phyloP scores from a whole-genome alignment of 2,113 vertebrate genomes.

The Hippocampus comes region DNA sequence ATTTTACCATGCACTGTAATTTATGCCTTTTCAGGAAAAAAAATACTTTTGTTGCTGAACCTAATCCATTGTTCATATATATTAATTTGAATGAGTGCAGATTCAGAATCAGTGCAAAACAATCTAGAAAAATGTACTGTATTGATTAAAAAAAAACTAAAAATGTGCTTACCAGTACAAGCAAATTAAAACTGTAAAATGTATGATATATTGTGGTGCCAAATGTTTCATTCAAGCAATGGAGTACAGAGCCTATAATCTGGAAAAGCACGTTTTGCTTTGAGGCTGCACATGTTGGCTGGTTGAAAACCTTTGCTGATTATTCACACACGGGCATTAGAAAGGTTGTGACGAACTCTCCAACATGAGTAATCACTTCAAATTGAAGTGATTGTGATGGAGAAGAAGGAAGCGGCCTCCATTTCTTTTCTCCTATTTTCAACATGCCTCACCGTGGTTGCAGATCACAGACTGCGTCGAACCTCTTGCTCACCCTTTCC shows the following conservation, averaged over 20 bases:
- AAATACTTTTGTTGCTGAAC: too few species aligned
- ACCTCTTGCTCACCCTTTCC: not conserved
- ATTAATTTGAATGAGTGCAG: too few species aligned
- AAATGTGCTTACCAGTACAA: too few species aligned
- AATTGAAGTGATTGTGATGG: conserved; percentile 2
- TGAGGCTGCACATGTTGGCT: not conserved
- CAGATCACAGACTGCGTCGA: not conserved
- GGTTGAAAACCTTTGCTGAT: not conserved
- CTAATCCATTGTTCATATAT: too few species aligned
- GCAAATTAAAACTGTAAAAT: not conserved
- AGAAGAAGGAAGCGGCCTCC: not conserved
- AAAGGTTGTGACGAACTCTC: not conserved
- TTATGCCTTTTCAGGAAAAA: too few species aligned
- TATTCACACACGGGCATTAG: not conserved
- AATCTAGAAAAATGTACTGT: too few species aligned
- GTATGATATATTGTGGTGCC: not conserved
- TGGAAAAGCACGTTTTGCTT: not conserved
- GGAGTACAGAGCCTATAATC: not conserved
- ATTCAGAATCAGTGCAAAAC: too few species aligned
- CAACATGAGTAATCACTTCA: conserved; percentile 7
- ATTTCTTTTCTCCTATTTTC: not conserved
- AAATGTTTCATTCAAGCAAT: not conserved
- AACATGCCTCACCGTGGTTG: not conserved
- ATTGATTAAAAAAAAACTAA: too few species aligned
- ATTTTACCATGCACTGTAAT: too few species aligned